phyloP scores from a whole-genome alignment of 2,888 invertebrate species.

The Balanococcus diminutus region DNA sequence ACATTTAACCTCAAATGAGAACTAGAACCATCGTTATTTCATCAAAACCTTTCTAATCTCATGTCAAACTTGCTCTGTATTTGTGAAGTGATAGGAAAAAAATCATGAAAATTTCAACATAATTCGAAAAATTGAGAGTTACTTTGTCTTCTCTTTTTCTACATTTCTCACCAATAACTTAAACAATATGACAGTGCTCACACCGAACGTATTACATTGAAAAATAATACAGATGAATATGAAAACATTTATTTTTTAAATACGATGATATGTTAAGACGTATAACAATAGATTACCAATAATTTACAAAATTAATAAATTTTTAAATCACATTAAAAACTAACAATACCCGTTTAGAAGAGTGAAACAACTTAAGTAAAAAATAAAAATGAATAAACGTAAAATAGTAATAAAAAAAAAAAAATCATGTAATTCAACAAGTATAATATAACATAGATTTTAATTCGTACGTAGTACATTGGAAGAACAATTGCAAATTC shows the following conservation, averaged over 20 bases:
- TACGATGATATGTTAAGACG: conserved; percentile 21
- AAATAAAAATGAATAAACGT: conserved; percentile 21
- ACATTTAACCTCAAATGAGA: no score
- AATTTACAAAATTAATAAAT: conserved; percentile 29
- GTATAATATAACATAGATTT: conserved; percentile 16
- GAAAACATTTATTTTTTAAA: conserved; percentile 26
- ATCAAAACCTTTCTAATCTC: no score
- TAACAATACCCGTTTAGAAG: neutral
- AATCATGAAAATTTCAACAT: neutral
- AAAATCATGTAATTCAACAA: conserved; percentile 9
- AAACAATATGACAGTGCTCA: neutral
- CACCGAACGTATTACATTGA: no score
- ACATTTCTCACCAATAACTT: neutral
- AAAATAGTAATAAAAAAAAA: neutral
- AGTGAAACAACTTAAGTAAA: conserved; percentile 41
- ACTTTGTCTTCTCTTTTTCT: neutral
- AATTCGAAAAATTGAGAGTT: neutral
- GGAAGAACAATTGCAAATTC: conserved; percentile 18
- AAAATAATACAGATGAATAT: neutral
- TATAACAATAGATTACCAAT: conserved; percentile 2
- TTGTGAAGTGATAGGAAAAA: no score
- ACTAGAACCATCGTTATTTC: no score
- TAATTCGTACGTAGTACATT: neutral
- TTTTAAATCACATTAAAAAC: conserved; percentile 12
- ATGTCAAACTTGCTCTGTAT: no score